Conservation (phyloP, 2,888 invertebrate species). For the Cyaniris semiargus region DNA sequence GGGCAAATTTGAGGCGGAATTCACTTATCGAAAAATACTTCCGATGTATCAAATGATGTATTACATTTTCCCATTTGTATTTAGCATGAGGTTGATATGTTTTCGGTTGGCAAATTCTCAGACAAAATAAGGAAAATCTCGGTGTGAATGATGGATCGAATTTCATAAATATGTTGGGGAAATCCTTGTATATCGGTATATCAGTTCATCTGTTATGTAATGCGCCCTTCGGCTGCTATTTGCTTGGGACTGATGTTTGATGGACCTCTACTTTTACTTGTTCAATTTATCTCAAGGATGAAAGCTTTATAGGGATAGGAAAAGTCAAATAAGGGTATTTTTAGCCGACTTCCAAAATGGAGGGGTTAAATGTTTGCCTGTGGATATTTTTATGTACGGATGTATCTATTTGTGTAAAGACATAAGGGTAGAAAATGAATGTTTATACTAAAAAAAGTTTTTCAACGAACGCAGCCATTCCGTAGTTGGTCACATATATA, state of each 20-base stretch:
- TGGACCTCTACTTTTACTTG: neutral
- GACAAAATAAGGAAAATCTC: constrained; percentile 5
- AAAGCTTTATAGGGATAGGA: neutral
- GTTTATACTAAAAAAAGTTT: no score
- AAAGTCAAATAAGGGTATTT: neutral
- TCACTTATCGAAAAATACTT: constrained; percentile 6
- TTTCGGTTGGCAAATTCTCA: neutral
- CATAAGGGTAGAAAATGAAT: no score
- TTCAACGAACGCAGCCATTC: no score
- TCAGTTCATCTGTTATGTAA: neutral
- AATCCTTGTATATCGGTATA: neutral
- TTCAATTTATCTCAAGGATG: neutral
- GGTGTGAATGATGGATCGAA: constrained; percentile 18
- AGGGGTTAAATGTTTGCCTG: no score
- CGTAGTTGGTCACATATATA: no score
- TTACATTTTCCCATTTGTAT: constrained; percentile 23
- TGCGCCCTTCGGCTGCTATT: neutral
- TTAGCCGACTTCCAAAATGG: neutral
- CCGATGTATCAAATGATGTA: constrained; percentile 9
- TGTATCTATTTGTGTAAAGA: no score
- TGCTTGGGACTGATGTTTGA: neutral
- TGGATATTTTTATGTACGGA: no score
- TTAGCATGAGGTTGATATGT: neutral
- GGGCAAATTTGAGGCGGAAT: neutral
- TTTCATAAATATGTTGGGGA: constrained; percentile 2